Conservation (phyloP, 2,888 invertebrate species). For the Drosophila picticornis region DNA sequence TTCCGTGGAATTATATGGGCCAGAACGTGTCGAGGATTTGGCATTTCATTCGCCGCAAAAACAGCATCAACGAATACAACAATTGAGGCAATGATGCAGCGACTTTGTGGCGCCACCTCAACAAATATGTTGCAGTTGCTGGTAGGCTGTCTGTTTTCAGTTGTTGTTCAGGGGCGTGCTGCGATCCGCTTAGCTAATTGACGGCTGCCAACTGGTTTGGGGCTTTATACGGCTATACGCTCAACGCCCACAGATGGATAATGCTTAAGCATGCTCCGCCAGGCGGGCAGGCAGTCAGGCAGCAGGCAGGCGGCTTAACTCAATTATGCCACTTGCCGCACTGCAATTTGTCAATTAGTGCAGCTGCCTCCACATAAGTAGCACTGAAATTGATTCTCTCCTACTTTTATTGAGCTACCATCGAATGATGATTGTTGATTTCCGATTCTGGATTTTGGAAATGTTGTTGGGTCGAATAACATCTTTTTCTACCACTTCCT, state of each 20-base stretch:
- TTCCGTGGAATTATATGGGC: constrained; percentile 62
- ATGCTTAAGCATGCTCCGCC: constrained; percentile 49
- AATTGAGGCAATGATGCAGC: constrained; percentile 69
- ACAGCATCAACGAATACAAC: constrained; percentile 25
- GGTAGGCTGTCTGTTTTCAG: constrained; percentile 14
- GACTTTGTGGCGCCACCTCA: constrained; percentile 66
- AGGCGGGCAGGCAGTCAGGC: constrained; percentile 18
- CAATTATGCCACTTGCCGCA: constrained; percentile 77
- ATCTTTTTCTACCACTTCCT: background rate
- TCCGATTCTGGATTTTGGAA: constrained; percentile 11
- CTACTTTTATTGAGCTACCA: constrained; percentile 5
- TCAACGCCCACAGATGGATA: constrained; percentile 74
- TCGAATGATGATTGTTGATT: constrained; percentile 27
- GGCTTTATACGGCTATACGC: constrained; percentile 27
- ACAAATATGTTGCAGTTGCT: constrained; percentile 56
- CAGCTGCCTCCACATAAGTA: constrained; percentile 35
- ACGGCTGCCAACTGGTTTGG: constrained; percentile 75
- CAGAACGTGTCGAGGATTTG: constrained; percentile 76
- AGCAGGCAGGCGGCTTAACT: constrained; percentile 47
- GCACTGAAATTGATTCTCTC: constrained; percentile 35
- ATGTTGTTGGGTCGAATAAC: background rate
- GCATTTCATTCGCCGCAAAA: constrained; percentile 51
- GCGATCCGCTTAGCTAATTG: constrained; percentile 80
- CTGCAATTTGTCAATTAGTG: constrained; percentile 79
- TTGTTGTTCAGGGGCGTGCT: constrained; percentile 65